A percentile compares a stretch with the other conserved stretches of the same genome.
phyloP scores from a whole-genome alignment of 2,113 vertebrate genomes.

The Hystrix brachyura region DNA sequence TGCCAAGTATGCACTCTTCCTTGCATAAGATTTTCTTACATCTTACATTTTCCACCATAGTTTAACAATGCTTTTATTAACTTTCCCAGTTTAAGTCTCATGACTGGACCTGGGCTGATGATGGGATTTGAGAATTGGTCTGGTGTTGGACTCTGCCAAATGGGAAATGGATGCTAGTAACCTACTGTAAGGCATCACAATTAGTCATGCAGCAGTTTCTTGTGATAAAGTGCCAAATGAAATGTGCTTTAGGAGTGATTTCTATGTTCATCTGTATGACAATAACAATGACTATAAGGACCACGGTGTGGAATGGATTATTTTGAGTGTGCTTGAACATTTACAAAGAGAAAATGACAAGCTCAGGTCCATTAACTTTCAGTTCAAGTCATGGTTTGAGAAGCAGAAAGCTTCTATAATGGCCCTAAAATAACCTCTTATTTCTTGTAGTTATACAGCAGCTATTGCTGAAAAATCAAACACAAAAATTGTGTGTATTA shows the following conservation, averaged over 20 bases:
- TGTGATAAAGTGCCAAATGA: slow-evolving; percentile 10
- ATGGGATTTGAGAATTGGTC: neutral
- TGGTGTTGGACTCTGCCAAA: neutral
- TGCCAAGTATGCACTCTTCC: neutral
- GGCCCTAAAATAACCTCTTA: slow-evolving; percentile 33
- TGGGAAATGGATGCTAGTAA: neutral
- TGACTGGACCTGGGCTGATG: neutral
- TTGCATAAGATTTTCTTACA: neutral
- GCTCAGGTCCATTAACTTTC: slow-evolving; percentile 4
- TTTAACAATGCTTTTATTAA: slow-evolving; percentile 8
- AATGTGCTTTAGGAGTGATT: neutral
- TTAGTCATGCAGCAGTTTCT: neutral
- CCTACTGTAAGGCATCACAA: neutral
- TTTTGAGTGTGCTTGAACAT: neutral
- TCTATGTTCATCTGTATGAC: neutral
- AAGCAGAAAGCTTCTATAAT: neutral
- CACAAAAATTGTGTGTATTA: neutral
- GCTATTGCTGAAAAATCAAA: slow-evolving; percentile 56
- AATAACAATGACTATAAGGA: neutral
- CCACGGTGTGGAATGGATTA: neutral
- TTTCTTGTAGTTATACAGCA: slow-evolving; percentile 11
- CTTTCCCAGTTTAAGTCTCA: neutral
- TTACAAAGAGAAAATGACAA: slow-evolving; percentile 59
- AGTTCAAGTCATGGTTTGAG: neutral
- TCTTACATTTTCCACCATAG: neutral